Conservation (phyloP, 2,797 vertebrate species). For the Bradypodion pumilum region DNA sequence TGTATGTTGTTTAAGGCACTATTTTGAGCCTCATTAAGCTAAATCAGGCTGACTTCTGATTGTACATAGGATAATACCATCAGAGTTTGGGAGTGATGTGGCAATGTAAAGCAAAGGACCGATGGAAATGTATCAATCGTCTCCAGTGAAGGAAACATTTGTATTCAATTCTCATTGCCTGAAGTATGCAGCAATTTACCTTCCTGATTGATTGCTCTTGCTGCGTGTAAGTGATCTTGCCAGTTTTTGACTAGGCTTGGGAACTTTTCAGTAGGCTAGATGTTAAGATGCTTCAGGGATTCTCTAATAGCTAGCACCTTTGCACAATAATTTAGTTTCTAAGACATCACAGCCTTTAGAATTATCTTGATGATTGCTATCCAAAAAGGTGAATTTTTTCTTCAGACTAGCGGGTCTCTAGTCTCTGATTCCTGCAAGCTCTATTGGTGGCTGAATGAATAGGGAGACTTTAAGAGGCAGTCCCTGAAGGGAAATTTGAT, state of each 20-base stretch:
- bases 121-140: neutral
- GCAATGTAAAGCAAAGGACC: neutral
- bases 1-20: neutral
- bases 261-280: constrained; percentile 11
- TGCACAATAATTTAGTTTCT: neutral
- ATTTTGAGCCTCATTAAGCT: neutral
- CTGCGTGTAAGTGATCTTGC: rapidly evolving
- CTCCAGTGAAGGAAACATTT: constrained; percentile 1
- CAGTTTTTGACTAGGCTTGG: constrained; percentile 8
- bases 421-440: constrained; percentile 4
- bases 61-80: neutral
- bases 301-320: neutral
- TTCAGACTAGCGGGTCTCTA: neutral
- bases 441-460: neutral
- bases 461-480: neutral
- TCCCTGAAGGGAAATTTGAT: constrained; percentile 5
- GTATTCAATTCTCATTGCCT: neutral
- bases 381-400: neutral
- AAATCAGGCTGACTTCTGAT: neutral
- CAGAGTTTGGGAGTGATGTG: neutral
- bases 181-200: neutral
- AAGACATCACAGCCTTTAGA: neutral
- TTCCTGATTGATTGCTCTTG: neutral
- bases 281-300: neutral
- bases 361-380: neutral